phyloP scores from a whole-genome alignment of 2,113 vertebrate species.

The Gallinago paraguaiae region DNA sequence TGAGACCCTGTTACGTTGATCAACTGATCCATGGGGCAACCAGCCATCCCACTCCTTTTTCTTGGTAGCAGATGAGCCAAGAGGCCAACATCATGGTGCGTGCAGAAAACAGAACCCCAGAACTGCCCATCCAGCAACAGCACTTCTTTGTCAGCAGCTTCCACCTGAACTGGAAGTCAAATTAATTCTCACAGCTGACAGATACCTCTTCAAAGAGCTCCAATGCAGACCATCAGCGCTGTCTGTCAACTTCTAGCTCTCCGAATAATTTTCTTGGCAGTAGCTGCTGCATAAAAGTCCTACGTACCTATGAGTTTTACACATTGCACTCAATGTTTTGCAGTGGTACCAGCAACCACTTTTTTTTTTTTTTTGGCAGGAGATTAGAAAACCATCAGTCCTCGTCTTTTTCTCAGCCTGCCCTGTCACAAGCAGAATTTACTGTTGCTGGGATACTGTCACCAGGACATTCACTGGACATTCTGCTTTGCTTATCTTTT shows the following conservation, averaged over 20 bases:
- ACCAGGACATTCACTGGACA: not conserved
- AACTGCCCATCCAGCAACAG: not conserved
- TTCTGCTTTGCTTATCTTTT: slow-evolving; percentile 19
- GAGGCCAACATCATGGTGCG: not conserved
- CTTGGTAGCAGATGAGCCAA: not conserved
- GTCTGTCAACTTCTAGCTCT: not conserved
- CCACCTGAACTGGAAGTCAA: not conserved
- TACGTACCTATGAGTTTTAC: not conserved
- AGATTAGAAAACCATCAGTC: not conserved
- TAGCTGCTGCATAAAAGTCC: not conserved
- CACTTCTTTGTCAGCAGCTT: not conserved
- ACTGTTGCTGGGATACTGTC: slow-evolving; percentile 49
- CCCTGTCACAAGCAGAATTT: not conserved
- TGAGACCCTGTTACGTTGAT: not conserved
- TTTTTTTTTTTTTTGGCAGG: not conserved
- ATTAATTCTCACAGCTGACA: not conserved
- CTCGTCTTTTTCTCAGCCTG: not conserved
- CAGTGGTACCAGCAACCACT: not conserved
- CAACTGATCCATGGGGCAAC: not conserved
- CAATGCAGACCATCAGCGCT: not conserved
- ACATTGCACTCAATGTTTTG: not conserved
- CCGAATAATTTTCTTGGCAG: not conserved
- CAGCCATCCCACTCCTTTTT: not conserved
- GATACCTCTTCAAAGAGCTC: not conserved
- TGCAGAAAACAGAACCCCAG: not conserved